phyloP scores from a whole-genome alignment of 2,888 invertebrate genomes.

The Heterodera filipjevi region DNA sequence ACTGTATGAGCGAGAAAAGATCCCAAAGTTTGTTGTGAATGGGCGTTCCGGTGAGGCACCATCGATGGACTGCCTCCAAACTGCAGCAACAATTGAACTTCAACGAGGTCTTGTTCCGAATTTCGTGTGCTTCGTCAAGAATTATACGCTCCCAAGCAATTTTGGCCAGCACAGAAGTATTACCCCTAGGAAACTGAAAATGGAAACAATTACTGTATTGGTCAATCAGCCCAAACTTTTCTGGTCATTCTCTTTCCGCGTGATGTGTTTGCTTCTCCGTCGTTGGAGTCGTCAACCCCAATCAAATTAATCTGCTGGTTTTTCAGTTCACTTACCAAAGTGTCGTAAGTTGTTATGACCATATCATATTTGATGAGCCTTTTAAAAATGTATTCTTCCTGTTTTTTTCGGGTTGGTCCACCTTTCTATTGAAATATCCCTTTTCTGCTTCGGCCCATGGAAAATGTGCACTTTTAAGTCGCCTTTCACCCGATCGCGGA shows the following conservation, averaged over 20 bases:
- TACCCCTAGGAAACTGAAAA: not conserved
- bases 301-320: constrained; percentile 33
- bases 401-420: no score
- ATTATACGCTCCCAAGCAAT: constrained; percentile 84
- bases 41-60: constrained; percentile 87
- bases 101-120: constrained; percentile 76
- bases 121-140: constrained; percentile 89
- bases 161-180: constrained; percentile 67
- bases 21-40: constrained; percentile 88
- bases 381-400: constrained; percentile 19
- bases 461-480: constrained; percentile 76
- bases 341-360: constrained; percentile 86
- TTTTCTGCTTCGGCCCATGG: constrained; percentile 76
- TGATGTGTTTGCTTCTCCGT: constrained; percentile 1
- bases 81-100: constrained; percentile 72
- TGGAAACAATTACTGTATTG: not conserved
- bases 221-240: not conserved
- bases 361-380: constrained; percentile 72
- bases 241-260: constrained; percentile 4
- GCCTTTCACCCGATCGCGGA: constrained; percentile 70
- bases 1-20: constrained; percentile 67
- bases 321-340: constrained; percentile 69
- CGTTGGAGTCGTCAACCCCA: constrained; percentile 34
- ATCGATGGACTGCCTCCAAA: constrained; percentile 74
- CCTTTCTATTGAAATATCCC: constrained; percentile 45